These are phyloP conservation scores for Drosophila macrothrix DNA, from an alignment of 2,888 invertebrate species.

Conservation along the genomic window DNA sequence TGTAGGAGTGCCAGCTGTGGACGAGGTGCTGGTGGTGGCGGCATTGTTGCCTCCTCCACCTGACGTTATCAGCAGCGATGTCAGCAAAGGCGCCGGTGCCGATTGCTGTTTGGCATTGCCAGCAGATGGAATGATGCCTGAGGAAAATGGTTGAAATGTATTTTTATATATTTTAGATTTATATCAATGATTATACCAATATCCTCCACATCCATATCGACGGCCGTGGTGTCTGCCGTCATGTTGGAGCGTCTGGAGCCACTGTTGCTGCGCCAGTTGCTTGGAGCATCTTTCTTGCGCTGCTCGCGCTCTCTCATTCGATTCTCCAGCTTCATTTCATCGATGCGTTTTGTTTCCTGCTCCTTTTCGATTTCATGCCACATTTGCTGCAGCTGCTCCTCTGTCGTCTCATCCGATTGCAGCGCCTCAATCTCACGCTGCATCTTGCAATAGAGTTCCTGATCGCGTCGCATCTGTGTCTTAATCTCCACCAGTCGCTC, in stretches of 20 bases:
- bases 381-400: slow-evolving; percentile 91
- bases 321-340: slow-evolving; percentile 85
- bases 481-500: slow-evolving; percentile 93
- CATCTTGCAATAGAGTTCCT: slow-evolving; percentile 90
- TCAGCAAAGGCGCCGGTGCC: slow-evolving; percentile 90
- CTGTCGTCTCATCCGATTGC: slow-evolving; percentile 86
- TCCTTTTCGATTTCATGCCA: slow-evolving; percentile 91
- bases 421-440: slow-evolving; percentile 87
- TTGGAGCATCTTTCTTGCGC: slow-evolving; percentile 87
- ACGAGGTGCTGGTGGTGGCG: slow-evolving; percentile 70
- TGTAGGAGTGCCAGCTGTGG: slow-evolving; percentile 28
- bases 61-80: slow-evolving; percentile 91
- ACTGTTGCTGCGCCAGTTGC: slow-evolving; percentile 86
- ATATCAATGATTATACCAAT: slow-evolving; percentile 41
- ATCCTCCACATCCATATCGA: slow-evolving; percentile 82
- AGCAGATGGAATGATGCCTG: slow-evolving; percentile 18
- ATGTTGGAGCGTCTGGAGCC: slow-evolving; percentile 40
- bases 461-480: slow-evolving; percentile 89
- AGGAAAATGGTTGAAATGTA: neutral
- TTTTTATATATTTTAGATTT: neutral
- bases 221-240: slow-evolving; percentile 73
- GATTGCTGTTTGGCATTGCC: slow-evolving; percentile 83
- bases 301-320: slow-evolving; percentile 87
- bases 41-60: slow-evolving; percentile 69
- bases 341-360: slow-evolving; percentile 89